These are phyloP conservation scores for Brachionus angularis DNA, from an alignment of 1,140 invertebrate genomes.

Conservation along the genomic window DNA sequence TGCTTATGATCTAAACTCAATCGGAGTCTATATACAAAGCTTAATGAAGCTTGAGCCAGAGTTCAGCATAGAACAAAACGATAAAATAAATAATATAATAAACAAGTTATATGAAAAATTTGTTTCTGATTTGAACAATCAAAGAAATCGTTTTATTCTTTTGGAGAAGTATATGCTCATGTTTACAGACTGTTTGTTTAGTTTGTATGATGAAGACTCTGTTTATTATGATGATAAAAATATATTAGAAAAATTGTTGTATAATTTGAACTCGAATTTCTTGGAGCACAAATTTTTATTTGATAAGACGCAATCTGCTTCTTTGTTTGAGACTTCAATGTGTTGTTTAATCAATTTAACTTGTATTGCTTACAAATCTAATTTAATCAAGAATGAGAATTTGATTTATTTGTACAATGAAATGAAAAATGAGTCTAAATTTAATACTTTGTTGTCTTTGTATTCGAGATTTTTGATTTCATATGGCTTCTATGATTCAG, in stretches of 20 bases:
- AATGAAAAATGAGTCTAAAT: conserved; percentile 7
- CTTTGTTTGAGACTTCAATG: background rate
- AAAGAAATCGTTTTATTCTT: background rate
- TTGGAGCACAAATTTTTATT: too few relatives aligned
- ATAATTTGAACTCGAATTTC: conserved; percentile 18
- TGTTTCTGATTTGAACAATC: too few relatives aligned
- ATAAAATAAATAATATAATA: background rate
- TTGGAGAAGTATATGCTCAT: background rate
- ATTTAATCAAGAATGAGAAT: conserved; percentile 32
- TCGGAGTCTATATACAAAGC: conserved; percentile 11
- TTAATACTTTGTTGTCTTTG: background rate
- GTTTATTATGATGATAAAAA: conserved; percentile 35
- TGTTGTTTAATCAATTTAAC: conserved; percentile 6
- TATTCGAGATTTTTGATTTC: conserved; percentile 21
- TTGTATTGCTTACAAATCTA: conserved; percentile 28
- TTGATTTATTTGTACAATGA: background rate
- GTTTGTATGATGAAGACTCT: conserved; percentile 30
- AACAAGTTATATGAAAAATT: background rate
- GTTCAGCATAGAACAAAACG: conserved; percentile 10
- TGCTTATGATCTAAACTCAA: background rate
- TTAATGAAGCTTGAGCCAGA: background rate
- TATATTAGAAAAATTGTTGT: background rate
- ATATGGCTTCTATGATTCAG: conserved; percentile 20
- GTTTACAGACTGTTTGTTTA: conserved; percentile 3
- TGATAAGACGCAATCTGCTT: too few relatives aligned